A percentile compares a stretch with the other conserved stretches of the same genome.
Evolutionary conservation across 2,888 invertebrate genomes (phyloP).

Genomic region (Pseudoips prasinana): DNA sequence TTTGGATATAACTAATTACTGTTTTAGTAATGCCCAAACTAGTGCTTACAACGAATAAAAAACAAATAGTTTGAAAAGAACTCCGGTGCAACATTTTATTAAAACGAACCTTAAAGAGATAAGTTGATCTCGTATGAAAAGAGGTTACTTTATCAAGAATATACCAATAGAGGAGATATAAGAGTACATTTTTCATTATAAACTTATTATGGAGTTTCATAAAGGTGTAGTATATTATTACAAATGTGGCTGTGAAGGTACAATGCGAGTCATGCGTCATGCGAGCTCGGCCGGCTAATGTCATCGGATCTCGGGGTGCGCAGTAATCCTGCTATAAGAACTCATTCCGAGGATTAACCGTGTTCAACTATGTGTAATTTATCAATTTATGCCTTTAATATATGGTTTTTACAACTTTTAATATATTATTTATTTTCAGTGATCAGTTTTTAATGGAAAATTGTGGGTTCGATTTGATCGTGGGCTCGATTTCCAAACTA

Average conservation of each 20-base stretch:
- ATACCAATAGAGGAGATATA: conserved; percentile 39
- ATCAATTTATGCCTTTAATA: conserved; percentile 55
- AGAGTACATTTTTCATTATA: conserved; percentile 62
- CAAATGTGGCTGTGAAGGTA: conserved; percentile 44
- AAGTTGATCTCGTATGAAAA: conserved; percentile 19
- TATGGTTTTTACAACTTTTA: conserved; percentile 1
- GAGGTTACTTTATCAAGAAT: conserved; percentile 31
- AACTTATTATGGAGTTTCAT: conserved; percentile 51
- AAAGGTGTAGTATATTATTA: conserved; percentile 50
- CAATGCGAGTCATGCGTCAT: conserved; percentile 56
- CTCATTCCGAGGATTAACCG: conserved; percentile 65
- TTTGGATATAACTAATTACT: too few relatives aligned
- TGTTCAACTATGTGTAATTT: conserved; percentile 61
- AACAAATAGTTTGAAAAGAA: too few relatives aligned
- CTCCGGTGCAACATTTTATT: too few relatives aligned
- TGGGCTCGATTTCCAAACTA: too few relatives aligned
- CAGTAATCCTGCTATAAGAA: conserved; percentile 61
- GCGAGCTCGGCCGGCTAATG: conserved; percentile 24
- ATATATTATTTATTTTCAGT: conserved; percentile 20
- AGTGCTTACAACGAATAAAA: too few relatives aligned
- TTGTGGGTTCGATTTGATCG: too few relatives aligned
- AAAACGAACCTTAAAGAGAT: conserved; percentile 21
- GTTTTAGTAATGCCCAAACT: too few relatives aligned
- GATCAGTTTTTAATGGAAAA: conserved; percentile 9
- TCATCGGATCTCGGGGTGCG: conserved; percentile 31